Evolutionary conservation across 2,888 invertebrate species (phyloP), one percentile per base, ranked within the genome.

Genomic region (Pyrocoelia pectoralis): DNA sequence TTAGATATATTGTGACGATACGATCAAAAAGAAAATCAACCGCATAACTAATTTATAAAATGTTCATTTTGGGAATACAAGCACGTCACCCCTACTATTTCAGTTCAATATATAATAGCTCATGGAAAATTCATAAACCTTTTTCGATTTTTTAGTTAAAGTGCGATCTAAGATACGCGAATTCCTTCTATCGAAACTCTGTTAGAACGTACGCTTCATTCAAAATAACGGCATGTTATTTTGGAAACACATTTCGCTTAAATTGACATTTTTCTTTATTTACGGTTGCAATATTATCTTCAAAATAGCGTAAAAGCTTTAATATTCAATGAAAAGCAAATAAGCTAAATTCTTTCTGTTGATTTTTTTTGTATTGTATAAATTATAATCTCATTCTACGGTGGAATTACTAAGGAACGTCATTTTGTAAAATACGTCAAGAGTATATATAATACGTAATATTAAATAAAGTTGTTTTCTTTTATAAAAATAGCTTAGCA

Each of bases 181-280:
- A 53, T 55, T 55, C 43, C 43, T 43, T 48, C 43, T 17, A 41
- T 46, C 55, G 41, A 55, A 29, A 46, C 55, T 33, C 46, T 48
- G 55, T 55, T 43, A 46, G 46, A 55, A 55, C 28, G 55, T 55
- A 43, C 46, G 17, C 46, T 55, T 55, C 46, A 29, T 43, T 46
- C 33, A 2, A 43, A 46, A 46, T 55, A 55, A 55, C 43, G 46
- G 55, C 43, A 55, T 18, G 43, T 46, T 46, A 55, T 55, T 55
- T 55, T 29, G 24, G 46, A 55, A 55, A 41, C 46, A 29, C 55
- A 43, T 46, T 55, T n/a, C 29, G 43, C 29, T 43, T 46, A 46
- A 46, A 46, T 55, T 55, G 55, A 28, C 46, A 46, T 24, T 55
- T 55, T 46, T 43, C 46, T 28, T 48, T 46, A 18, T 55, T 41